Conservation (phyloP, 2,113 vertebrate genomes). For the Empidonax traillii region DNA sequence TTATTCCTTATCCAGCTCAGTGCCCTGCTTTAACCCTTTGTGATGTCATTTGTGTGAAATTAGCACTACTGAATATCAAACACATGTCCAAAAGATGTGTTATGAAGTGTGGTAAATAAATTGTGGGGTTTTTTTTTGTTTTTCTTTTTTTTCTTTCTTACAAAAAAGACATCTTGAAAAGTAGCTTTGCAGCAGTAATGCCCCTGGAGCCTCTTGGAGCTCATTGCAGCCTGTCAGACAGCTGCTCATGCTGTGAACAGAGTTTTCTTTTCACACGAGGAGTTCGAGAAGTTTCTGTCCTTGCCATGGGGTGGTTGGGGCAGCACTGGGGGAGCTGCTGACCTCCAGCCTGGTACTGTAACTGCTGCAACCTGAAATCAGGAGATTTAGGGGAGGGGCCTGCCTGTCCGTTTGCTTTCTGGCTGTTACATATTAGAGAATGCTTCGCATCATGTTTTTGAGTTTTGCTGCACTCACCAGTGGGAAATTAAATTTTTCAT, state of each 20-base stretch:
- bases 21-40: background rate
- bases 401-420: background rate
- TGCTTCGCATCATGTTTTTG: accelerated
- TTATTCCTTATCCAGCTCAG: background rate
- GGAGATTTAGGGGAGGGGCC: background rate
- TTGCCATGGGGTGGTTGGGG: too few relatives aligned
- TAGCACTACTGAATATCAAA: background rate
- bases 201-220: background rate
- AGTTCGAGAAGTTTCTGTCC: background rate
- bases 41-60: background rate
- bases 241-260: accelerated
- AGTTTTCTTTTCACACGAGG: accelerated
- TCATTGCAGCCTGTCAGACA: background rate
- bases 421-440: background rate
- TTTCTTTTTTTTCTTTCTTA: too few relatives aligned
- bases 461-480: background rate
- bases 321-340: background rate
- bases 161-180: background rate
- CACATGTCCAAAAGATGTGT: background rate
- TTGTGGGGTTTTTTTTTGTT: background rate
- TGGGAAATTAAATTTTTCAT: background rate
- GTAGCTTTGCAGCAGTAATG: background rate
- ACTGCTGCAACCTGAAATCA: background rate
- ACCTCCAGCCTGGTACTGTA: accelerated
- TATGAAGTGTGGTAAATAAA: background rate